Conservation (phyloP, 1,140 invertebrate species). For the Lepidurus couesii region DNA sequence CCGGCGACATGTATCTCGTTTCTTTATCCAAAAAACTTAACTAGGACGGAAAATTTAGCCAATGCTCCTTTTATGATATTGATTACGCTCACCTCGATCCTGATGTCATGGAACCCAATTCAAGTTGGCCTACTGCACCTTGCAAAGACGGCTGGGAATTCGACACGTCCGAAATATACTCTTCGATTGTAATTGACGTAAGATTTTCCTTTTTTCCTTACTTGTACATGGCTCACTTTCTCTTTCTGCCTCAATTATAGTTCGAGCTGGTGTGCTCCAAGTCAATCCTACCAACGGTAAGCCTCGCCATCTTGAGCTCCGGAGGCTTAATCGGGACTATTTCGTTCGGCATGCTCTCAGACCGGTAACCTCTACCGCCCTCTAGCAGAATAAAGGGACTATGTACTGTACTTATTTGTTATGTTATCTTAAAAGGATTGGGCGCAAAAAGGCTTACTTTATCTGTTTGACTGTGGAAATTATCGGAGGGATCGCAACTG, state of each 20-base stretch:
- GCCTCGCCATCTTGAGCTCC: slow-evolving; percentile 18
- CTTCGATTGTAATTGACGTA: slow-evolving; percentile 77
- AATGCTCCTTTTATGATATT: slow-evolving; percentile 28
- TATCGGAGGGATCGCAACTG: slow-evolving; percentile 19
- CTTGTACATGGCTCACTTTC: not conserved
- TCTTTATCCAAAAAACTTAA: slow-evolving; percentile 6
- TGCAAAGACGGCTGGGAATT: slow-evolving; percentile 77
- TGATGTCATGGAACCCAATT: not conserved
- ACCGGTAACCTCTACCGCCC: slow-evolving; percentile 6
- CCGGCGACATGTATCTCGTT: not conserved
- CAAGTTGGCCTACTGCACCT: slow-evolving; percentile 50
- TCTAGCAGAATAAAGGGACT: not conserved
- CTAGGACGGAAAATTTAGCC: slow-evolving; percentile 16
- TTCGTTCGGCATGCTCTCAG: slow-evolving; percentile 28
- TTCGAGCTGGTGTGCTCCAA: slow-evolving; percentile 29
- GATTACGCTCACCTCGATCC: slow-evolving; percentile 22
- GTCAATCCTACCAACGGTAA: slow-evolving; percentile 22
- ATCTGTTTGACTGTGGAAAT: slow-evolving; percentile 29
- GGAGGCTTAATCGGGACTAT: slow-evolving; percentile 28
- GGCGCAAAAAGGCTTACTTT: slow-evolving; percentile 31
- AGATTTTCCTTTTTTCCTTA: slow-evolving; percentile 39
- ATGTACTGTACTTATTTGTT: not conserved
- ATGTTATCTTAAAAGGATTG: slow-evolving; percentile 21
- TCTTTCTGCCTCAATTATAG: not conserved
- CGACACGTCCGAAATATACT: slow-evolving; percentile 58